Base-by-base conservation (phyloP, 2,888 invertebrate genomes). In the Agrotis clavis region DNA sequence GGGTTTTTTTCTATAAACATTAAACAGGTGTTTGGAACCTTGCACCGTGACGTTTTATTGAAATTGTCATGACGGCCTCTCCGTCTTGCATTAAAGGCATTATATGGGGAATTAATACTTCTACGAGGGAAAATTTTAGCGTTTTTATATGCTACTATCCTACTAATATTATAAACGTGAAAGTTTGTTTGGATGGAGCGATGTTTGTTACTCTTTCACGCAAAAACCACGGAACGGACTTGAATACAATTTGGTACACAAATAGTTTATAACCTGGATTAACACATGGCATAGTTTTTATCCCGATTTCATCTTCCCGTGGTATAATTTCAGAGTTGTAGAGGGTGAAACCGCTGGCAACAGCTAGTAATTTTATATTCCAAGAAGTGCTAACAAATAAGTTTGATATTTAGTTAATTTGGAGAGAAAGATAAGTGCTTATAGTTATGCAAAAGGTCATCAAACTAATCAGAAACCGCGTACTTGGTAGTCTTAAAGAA, bases 401-500 rank as follows among this genome's bases (percentile, higher is more conserved):
- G 18, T 19, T 35, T 21, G 30, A 56, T 69, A 64, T 67, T n/a
- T 72, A 57, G 63, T 62, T 69, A 67, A 60, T 80, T 79, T 63
- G 50, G 51, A 79, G 83, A 64, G 53, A 62, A 64, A 63, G 80
- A 80, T 80, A 80, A 83, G 67, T 21, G 65, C n/a, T n/a, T n/a
- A n/a, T n/a, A n/a, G n/a, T n/a, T 45, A 79, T 65, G 70, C 67
- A 70, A 80, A 79, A 80, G 83, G 80, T 80, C 69, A 80, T 70
- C 69, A 64, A 67, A 67, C 81, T 74, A 74, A 69, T 65, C 64
- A 80, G 83, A 79, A 79, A 74, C 64, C 51, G 41, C 62, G 60
- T 35, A 71, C 47, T 57, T 48, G 41, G 51, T 53, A 30, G 16
- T 16, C 18, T 21, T 71, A 54, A 2, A 45, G 50, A 35, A 59